phyloP scores from a whole-genome alignment of 2,113 vertebrate species.

The Otolemur garnettii region DNA sequence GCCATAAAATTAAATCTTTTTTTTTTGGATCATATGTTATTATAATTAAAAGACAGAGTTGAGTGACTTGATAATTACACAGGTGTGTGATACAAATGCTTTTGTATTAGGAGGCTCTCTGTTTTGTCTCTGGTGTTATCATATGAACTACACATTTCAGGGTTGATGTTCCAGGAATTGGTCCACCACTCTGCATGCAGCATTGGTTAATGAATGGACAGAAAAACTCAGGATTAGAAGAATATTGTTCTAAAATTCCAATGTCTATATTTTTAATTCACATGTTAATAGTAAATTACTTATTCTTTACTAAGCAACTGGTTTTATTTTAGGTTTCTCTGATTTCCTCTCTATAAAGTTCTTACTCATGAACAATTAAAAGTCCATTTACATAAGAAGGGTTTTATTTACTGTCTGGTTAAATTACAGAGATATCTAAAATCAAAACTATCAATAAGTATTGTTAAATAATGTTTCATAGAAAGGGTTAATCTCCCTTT shows the following conservation, averaged over 20 bases:
- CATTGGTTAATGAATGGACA: neutral
- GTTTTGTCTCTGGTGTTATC: neutral
- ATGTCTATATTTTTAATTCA: neutral
- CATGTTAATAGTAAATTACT: neutral
- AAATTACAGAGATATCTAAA: neutral
- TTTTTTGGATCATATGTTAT: constrained; percentile 10
- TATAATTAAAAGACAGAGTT: neutral
- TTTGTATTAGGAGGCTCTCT: neutral
- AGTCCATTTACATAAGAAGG: neutral
- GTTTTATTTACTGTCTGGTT: neutral
- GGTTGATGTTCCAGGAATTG: neutral
- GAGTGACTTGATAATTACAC: neutral
- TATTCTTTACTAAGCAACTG: neutral
- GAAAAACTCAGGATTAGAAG: neutral
- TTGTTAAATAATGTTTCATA: neutral
- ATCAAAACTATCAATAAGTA: neutral
- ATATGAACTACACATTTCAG: neutral
- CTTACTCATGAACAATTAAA: constrained; percentile 28
- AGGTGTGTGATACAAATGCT: neutral
- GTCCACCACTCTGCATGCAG: neutral
- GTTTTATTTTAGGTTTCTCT: neutral
- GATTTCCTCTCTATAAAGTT: neutral
- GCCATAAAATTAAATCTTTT: neutral
- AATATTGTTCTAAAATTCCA: neutral
- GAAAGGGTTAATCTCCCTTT: neutral